Conservation (phyloP, 1,140 invertebrate species). For the Harpegnathos saltator region DNA sequence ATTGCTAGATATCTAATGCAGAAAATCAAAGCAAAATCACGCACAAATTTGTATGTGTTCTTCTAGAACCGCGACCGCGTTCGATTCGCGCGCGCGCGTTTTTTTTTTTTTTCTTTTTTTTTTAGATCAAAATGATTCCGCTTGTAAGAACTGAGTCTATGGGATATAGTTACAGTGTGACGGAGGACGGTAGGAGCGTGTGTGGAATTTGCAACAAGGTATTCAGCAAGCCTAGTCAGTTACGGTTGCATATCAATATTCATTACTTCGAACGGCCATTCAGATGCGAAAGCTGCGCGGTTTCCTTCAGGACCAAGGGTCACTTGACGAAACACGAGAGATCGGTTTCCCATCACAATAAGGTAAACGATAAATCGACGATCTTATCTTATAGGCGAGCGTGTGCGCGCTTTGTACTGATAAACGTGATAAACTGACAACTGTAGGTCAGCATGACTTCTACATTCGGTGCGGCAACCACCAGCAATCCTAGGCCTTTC, state of each 20-base stretch:
- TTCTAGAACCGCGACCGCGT: too few species aligned
- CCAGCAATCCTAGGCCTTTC: slow-evolving; percentile 96
- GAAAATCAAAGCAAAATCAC: too few species aligned
- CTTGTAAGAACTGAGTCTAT: slow-evolving; percentile 67
- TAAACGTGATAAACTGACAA: slow-evolving; percentile 9
- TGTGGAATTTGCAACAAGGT: slow-evolving; percentile 96
- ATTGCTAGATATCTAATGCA: too few species aligned
- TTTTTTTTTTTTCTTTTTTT: too few species aligned
- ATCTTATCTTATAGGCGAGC: too few species aligned
- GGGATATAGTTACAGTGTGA: slow-evolving; percentile 82
- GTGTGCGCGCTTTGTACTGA: slow-evolving; percentile 19
- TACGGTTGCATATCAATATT: slow-evolving; percentile 97
- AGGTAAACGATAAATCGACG: slow-evolving; percentile 87
- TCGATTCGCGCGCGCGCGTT: too few species aligned
- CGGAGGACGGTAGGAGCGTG: slow-evolving; percentile 92
- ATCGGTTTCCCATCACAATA: slow-evolving; percentile 96
- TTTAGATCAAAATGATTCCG: background rate
- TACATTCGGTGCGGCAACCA: slow-evolving; percentile 93
- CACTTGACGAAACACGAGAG: slow-evolving; percentile 97
- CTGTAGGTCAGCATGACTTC: slow-evolving; percentile 91
- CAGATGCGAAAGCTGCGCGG: slow-evolving; percentile 95
- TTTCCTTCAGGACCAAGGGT: slow-evolving; percentile 96
- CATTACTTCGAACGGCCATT: slow-evolving; percentile 98
- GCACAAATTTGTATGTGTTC: too few species aligned
- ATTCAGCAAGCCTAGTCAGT: slow-evolving; percentile 95